A percentile compares a stretch with the other conserved stretches of the same genome.
phyloP scores from a whole-genome alignment of 2,113 vertebrate genomes.

The Oryctolagus cuniculus region DNA sequence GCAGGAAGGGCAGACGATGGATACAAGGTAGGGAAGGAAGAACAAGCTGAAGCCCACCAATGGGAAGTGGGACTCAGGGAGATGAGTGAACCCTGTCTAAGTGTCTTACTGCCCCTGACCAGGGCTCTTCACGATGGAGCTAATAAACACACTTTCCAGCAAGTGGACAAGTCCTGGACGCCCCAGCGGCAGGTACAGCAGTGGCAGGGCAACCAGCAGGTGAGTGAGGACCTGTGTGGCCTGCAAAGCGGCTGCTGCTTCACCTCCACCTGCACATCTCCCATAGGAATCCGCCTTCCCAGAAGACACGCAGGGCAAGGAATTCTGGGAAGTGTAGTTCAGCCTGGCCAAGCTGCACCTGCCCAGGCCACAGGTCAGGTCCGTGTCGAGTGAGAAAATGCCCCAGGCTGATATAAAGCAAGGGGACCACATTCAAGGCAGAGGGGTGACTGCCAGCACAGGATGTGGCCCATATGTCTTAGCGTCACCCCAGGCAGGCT shows the following conservation, averaged over 20 bases:
- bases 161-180: background rate
- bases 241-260: background rate
- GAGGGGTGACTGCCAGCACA: background rate
- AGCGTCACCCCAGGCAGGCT: background rate
- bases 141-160: background rate
- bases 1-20: background rate
- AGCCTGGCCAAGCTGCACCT: background rate
- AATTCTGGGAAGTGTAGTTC: background rate
- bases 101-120: background rate
- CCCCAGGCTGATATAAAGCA: background rate
- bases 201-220: too few relatives aligned
- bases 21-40: background rate
- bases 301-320: background rate
- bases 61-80: rapidly evolving
- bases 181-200: background rate
- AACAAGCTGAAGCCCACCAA: background rate
- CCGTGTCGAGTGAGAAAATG: background rate
- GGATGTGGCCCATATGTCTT: background rate
- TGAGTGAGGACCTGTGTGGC: rapidly evolving
- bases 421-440: background rate
- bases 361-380: background rate
- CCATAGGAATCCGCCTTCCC: rapidly evolving
- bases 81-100: background rate
- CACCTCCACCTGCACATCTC: background rate
- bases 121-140: background rate